Conservation (phyloP, 2,797 vertebrate species). For the Molossus molossus region DNA sequence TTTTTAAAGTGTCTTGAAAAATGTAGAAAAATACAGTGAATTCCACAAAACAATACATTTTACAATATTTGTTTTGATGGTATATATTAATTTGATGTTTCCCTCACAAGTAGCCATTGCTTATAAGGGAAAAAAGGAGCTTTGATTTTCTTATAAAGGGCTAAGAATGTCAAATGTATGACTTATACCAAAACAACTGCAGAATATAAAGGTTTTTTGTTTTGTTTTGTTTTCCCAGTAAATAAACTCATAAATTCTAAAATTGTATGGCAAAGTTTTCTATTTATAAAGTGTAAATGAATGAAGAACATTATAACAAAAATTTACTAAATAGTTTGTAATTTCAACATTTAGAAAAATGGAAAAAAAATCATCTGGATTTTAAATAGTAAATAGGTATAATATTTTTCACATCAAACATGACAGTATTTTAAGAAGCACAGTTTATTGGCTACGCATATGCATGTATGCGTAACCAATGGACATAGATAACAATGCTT, state of each 20-base stretch:
- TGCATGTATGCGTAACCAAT: too few species aligned
- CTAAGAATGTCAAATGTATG: conserved; percentile 31
- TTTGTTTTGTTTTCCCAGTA: not conserved
- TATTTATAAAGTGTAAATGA: conserved; percentile 29
- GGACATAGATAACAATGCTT: too few species aligned
- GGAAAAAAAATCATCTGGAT: conserved; percentile 36
- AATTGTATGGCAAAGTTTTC: conserved; percentile 25
- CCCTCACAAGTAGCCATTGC: not conserved
- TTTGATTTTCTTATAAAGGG: conserved; percentile 38
- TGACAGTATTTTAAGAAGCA: conserved; percentile 72
- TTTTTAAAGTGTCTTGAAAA: not conserved
- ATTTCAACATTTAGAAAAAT: conserved; percentile 36
- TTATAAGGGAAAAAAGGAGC: not conserved
- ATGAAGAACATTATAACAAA: conserved; percentile 24
- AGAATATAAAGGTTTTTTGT: not conserved
- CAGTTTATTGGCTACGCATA: too few species aligned
- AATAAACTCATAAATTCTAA: conserved; percentile 56
- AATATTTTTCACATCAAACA: conserved; percentile 62
- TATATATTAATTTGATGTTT: conserved; percentile 20
- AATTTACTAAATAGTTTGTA: conserved; percentile 52
- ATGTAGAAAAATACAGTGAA: conserved; percentile 33
- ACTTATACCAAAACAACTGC: not conserved
- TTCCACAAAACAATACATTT: conserved; percentile 46
- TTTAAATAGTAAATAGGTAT: not conserved
- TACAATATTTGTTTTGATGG: conserved; percentile 18